These are phyloP conservation scores for Cygnus buccinator DNA, from an alignment of 2,113 vertebrate species.

Conservation along the genomic window DNA sequence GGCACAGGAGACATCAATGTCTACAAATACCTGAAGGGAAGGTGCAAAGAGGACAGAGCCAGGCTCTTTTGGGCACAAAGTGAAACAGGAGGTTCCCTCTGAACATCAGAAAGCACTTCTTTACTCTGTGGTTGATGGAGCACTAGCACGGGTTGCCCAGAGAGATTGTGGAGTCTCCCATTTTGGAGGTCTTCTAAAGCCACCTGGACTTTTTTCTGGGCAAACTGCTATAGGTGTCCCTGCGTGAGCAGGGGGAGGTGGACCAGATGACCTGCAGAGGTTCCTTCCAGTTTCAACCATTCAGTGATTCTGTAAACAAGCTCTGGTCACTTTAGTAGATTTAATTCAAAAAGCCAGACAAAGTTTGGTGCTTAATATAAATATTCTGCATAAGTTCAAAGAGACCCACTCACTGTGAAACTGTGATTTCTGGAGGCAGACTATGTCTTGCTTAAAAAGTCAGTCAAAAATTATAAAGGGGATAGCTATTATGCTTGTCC, in stretches of 20 bases:
- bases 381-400: constrained; percentile 47
- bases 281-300: neutral
- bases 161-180: neutral
- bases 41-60: neutral
- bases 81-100: neutral
- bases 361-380: constrained; percentile 63
- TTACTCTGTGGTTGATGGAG: neutral
- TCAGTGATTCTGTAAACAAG: neutral
- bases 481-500: neutral
- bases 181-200: neutral
- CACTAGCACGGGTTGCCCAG: neutral
- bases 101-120: neutral
- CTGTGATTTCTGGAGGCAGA: constrained; percentile 69
- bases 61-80: neutral
- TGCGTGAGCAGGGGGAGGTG: neutral
- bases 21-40: neutral
- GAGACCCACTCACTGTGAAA: constrained; percentile 58
- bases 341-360: constrained; percentile 19
- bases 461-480: constrained; percentile 4
- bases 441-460: constrained; percentile 51
- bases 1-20: neutral
- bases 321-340: neutral
- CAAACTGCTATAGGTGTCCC: neutral
- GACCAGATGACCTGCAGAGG: neutral
- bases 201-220: neutral